Percentiles rank a stretch among this genome's conserved stretches.
Evolutionary conservation across 2,888 invertebrate species (phyloP).

Genomic region (Idaea aversata): DNA sequence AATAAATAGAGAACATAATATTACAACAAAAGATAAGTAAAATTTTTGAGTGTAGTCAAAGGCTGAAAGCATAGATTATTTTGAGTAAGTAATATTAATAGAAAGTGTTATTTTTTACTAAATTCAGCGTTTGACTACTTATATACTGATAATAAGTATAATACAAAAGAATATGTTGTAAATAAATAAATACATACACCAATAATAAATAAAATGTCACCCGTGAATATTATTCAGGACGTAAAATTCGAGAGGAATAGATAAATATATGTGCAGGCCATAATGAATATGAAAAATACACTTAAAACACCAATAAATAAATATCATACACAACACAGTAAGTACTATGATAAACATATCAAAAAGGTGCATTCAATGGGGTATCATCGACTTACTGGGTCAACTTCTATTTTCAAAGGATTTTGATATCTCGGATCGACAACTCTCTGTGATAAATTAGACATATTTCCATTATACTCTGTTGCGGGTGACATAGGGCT

Average conservation of each 20-base stretch:
- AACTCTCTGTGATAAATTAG: constrained; percentile 39
- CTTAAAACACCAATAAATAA: constrained; percentile 4
- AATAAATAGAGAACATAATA: constrained; percentile 3
- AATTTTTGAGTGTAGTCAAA: not conserved
- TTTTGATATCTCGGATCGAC: constrained; percentile 65
- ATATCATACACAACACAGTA: not conserved
- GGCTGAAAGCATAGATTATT: not conserved
- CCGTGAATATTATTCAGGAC: constrained; percentile 6
- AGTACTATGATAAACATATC: constrained; percentile 1
- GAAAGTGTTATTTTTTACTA: too few species aligned
- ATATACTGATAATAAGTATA: constrained; percentile 8
- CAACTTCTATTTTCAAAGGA: constrained; percentile 84
- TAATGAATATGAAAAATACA: constrained; percentile 5
- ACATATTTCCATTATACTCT: constrained; percentile 64
- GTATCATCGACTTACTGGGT: constrained; percentile 81
- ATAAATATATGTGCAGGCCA: not conserved
- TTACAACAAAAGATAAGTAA: not conserved
- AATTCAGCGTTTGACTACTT: not conserved
- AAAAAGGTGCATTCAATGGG: constrained; percentile 23
- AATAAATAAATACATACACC: constrained; percentile 8
- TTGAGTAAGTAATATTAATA: too few species aligned
- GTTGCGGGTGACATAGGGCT: constrained; percentile 60
- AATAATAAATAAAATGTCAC: not conserved
- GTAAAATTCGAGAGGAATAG: not conserved
- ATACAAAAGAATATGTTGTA: constrained; percentile 6